Evolutionary conservation across 2,113 vertebrate species (phyloP), one percentile per base, ranked within the genome.

Genomic region (Hyla sarda): DNA sequence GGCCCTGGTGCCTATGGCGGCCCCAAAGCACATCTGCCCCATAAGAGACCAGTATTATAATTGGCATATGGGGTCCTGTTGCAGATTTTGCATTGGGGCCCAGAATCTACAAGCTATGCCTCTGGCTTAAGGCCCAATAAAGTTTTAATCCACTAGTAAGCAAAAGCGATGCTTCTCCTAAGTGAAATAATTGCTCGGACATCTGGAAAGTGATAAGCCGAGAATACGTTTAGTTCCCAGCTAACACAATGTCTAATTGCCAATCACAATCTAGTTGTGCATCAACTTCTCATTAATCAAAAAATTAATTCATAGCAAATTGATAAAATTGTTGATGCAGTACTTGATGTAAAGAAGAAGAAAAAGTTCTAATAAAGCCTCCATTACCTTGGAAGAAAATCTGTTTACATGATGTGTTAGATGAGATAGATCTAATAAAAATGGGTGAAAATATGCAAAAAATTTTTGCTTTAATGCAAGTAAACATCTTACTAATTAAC

Each of bases 231-330:
- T 41, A 23, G 78, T 37, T 81, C 54, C 37, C 12, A 82, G 32
- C 45, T 67, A 45, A 67, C 56, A 67, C 58, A 30, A 37, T 67
- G 25, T 65, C 60, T 82, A 67, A 67, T 82, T 82, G 79, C 58
- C 79, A 82, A 82, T 82, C 60, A 82, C 11, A 82, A 67, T 67
- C 79, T 65, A 50, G 37, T 37, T 82, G 56, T 82, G 79, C 58
- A 82, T 82, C 79, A 82, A 41, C 79, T 67, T 82, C 58, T 48
- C 37, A 81, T 81, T 81, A 81, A 81, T 81, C 78, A 82, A 67
- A 11, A 82, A 82, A 82, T 65, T 82, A 50, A 82, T 67, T 82
- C 41, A 48, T 37, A 82, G 56, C 67, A 67, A 82, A 65, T 67
- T 62, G 79, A 67, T 82, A 19, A 67, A 79, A 82, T 82, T 41